A percentile compares a stretch with the other conserved stretches of the same genome.
Conservation (phyloP, 92 coral and sea anemone genomes). For the Pocillopora grandis region DNA sequence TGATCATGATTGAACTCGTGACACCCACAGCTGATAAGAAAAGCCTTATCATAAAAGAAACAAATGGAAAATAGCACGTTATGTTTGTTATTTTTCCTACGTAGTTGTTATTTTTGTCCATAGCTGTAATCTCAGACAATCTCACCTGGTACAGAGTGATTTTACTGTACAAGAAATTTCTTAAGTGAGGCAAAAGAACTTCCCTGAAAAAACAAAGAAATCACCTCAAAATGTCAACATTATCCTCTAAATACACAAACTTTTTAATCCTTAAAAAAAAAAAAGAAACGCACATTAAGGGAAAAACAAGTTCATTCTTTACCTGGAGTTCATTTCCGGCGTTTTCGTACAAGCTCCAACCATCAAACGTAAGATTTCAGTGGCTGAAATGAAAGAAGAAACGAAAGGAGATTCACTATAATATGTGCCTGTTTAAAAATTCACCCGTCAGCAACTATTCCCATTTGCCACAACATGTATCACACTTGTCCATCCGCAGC, state of each 20-base stretch:
- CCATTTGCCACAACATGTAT: no score
- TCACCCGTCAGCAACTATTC: no score
- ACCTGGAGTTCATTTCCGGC: slow-evolving; percentile 67
- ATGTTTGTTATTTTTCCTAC: background rate
- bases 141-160: slow-evolving; percentile 79
- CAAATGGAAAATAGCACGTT: background rate
- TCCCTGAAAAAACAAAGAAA: slow-evolving; percentile 53
- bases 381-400: slow-evolving; percentile 40
- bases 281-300: background rate
- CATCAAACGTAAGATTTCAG: slow-evolving; percentile 61
- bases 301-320: background rate
- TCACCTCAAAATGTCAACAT: background rate
- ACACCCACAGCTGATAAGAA: no score
- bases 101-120: background rate
- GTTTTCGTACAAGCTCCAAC: slow-evolving; percentile 65
- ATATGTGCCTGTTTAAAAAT: no score
- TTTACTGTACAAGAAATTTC: slow-evolving; percentile 76
- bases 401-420: background rate
- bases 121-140: background rate
- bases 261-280: background rate
- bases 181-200: slow-evolving; percentile 63
- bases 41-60: background rate
- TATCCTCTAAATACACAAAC: background rate
- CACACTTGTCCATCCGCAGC: no score
- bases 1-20: no score